Percentiles rank a stretch among this genome's conserved stretches.
phyloP scores from a whole-genome alignment of 2,888 invertebrate species.

The Hipparchia semele region DNA sequence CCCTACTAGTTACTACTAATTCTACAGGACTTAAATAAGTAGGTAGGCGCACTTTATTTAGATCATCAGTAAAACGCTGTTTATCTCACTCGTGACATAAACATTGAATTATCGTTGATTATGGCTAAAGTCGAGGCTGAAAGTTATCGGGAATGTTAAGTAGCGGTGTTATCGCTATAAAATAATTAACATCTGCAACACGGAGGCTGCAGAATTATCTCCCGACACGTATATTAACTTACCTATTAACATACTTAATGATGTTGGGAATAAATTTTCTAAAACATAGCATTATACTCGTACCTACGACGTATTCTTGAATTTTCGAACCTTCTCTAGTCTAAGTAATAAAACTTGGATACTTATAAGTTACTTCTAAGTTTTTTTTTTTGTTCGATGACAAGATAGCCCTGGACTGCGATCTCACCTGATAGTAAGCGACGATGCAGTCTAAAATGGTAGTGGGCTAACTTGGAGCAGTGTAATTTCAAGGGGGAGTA shows the following conservation, averaged over 20 bases:
- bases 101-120: slow-evolving; percentile 32
- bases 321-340: slow-evolving; percentile 4
- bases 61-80: slow-evolving; percentile 4
- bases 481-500: too few species aligned
- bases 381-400: too few species aligned
- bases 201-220: slow-evolving; percentile 41
- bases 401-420: too few species aligned
- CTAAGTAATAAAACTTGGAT: neutral
- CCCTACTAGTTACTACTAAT: too few species aligned
- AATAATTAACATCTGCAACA: slow-evolving; percentile 43
- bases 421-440: too few species aligned
- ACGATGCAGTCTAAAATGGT: too few species aligned
- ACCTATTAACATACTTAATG: slow-evolving; percentile 48
- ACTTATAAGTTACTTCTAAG: too few species aligned
- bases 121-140: slow-evolving; percentile 30
- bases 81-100: slow-evolving; percentile 19
- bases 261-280: slow-evolving; percentile 40
- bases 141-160: slow-evolving; percentile 39
- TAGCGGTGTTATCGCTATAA: slow-evolving; percentile 38
- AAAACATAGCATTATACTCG: slow-evolving; percentile 31
- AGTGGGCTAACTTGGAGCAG: too few species aligned
- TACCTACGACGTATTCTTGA: slow-evolving; percentile 24
- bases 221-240: slow-evolving; percentile 46
- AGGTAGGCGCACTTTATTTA: slow-evolving; percentile 5
- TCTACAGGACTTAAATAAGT: too few species aligned